These are phyloP conservation scores for Poicephalus gulielmi DNA, from an alignment of 2,113 vertebrate species.

Conservation along the genomic window DNA sequence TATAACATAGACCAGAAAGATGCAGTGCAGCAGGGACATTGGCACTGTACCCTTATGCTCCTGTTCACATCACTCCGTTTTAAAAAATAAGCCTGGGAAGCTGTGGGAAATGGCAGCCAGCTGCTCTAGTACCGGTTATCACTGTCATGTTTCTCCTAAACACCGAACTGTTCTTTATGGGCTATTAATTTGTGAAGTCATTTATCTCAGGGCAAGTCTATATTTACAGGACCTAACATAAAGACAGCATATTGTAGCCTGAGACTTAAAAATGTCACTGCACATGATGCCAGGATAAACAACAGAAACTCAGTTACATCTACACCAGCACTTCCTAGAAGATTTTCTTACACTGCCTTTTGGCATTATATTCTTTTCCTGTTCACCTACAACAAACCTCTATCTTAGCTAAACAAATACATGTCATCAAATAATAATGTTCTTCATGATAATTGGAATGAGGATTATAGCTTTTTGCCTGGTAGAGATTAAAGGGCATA, in stretches of 20 bases:
- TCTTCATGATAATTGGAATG: neutral
- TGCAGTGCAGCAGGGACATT: neutral
- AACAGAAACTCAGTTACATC: neutral
- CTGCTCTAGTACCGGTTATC: neutral
- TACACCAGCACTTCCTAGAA: neutral
- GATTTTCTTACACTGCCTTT: neutral
- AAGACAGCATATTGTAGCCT: neutral
- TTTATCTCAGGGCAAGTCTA: slow-evolving; percentile 2
- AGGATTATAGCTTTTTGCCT: neutral
- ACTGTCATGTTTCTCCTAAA: neutral
- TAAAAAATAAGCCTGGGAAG: neutral
- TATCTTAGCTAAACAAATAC: neutral
- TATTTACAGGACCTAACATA: neutral
- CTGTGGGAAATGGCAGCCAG: neutral
- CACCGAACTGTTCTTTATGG: neutral
- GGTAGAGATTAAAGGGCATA: neutral
- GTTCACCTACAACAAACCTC: neutral
- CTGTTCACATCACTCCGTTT: neutral
- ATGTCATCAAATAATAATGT: neutral
- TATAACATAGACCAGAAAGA: neutral
- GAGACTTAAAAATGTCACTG: slow-evolving; percentile 9
- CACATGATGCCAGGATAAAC: neutral
- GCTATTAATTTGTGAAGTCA: slow-evolving; percentile 21
- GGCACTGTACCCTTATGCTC: neutral
- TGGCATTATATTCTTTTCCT: neutral